phyloP scores from a whole-genome alignment of 1,140 invertebrate genomes.

The Artemia franciscana region DNA sequence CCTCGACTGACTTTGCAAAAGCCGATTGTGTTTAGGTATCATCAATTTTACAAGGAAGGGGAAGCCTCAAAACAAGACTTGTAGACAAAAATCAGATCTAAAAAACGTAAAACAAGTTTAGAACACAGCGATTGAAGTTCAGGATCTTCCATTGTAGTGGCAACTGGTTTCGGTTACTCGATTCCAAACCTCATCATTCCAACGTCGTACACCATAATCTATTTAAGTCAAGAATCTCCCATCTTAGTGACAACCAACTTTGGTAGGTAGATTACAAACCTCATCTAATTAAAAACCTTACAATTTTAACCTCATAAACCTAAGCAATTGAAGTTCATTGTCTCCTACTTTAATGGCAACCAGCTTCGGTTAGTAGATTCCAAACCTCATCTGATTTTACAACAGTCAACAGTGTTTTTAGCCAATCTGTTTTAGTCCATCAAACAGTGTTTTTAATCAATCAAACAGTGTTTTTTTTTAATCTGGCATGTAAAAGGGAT shows the following conservation, averaged over 20 bases:
- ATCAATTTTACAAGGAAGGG: not conserved
- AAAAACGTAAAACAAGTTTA: not conserved
- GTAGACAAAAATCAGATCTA: not conserved
- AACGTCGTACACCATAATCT: no score
- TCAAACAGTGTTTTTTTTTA: no score
- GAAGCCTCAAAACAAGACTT: not conserved
- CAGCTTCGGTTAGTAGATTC: slow-evolving; percentile 31
- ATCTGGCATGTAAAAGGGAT: no score
- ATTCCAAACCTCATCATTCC: no score
- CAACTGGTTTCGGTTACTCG: no score
- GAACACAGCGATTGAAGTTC: not conserved
- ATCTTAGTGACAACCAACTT: no score
- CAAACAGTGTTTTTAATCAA: no score
- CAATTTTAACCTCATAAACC: no score
- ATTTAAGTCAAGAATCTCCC: no score
- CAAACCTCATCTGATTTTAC: slow-evolving; percentile 32
- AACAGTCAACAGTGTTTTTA: slow-evolving; percentile 30
- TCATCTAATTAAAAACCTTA: no score
- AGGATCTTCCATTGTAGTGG: no score
- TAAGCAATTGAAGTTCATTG: slow-evolving; percentile 34
- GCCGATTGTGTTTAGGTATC: slow-evolving; percentile 23
- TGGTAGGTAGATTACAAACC: no score
- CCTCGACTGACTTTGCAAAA: slow-evolving; percentile 35
- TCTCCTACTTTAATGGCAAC: slow-evolving; percentile 42
- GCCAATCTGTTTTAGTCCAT: not conserved